Evolutionary conservation across 2,113 vertebrate genomes (phyloP).

Genomic region (Microtus ochrogaster): DNA sequence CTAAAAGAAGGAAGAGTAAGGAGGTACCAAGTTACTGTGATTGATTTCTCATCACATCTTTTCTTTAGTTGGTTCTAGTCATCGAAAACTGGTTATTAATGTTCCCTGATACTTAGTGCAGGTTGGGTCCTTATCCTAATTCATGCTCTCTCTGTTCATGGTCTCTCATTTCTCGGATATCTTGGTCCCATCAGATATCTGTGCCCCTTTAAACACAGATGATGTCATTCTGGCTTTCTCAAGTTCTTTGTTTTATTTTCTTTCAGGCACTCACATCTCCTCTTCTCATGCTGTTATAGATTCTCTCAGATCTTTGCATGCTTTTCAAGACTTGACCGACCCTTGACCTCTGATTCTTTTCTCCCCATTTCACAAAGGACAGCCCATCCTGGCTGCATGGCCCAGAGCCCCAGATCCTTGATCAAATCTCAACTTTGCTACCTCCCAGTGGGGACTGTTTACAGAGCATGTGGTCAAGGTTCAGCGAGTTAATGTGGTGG

Average conservation of each 20-base stretch:
- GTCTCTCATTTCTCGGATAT: slow-evolving; percentile 13
- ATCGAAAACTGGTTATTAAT: not conserved
- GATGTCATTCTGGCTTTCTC: not conserved
- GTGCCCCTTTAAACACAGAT: not conserved
- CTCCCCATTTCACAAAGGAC: not conserved
- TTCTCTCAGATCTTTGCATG: not conserved
- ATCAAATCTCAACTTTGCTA: not conserved
- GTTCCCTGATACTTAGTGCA: not conserved
- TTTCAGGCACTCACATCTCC: not conserved
- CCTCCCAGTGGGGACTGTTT: not conserved
- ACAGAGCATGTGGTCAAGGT: not conserved
- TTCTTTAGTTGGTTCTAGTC: slow-evolving; percentile 5
- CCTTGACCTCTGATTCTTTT: not conserved
- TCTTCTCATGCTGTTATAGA: not conserved
- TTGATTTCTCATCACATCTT: not conserved
- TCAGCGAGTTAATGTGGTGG: not conserved
- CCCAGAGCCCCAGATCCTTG: not conserved
- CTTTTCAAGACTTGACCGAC: not conserved
- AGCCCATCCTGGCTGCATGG: not conserved
- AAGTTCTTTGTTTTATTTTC: slow-evolving; percentile 20
- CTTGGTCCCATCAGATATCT: not conserved
- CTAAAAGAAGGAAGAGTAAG: not conserved
- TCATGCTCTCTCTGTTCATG: not conserved
- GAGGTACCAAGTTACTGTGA: not conserved
- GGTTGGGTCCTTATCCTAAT: no score